A percentile compares a stretch with the other conserved stretches of the same genome.
Conservation (phyloP, 2,797 vertebrate species). For the Eleutherodactylus coqui region DNA sequence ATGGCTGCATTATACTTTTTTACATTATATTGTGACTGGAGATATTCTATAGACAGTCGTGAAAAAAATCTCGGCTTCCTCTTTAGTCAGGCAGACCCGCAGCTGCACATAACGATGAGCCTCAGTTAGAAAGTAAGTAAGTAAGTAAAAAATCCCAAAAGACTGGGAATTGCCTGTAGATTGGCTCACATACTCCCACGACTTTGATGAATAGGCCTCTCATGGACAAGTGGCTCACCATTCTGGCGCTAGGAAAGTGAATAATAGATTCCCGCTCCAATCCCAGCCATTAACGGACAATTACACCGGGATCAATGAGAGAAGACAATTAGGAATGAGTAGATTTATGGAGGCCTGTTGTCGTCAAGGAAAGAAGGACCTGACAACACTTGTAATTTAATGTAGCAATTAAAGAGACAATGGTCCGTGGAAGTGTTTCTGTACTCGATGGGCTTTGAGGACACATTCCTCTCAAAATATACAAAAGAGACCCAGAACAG, state of each 20-base stretch:
- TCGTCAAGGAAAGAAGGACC: slow-evolving; percentile 27
- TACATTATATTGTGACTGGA: no score
- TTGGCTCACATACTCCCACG: neutral
- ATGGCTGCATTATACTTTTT: no score
- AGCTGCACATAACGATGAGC: no score
- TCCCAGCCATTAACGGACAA: slow-evolving; percentile 12
- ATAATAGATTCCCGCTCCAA: slow-evolving; percentile 30
- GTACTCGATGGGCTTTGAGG: no score
- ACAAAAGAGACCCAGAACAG: no score
- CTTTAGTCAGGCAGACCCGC: no score
- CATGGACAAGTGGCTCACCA: slow-evolving; percentile 24
- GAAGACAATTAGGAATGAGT: slow-evolving; percentile 35
- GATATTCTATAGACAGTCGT: no score
- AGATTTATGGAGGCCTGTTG: slow-evolving; percentile 40
- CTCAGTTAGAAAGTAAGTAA: no score
- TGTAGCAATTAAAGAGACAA: neutral
- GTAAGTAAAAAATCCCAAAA: neutral
- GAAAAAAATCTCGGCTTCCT: no score
- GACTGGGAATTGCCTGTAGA: neutral
- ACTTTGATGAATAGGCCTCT: slow-evolving; percentile 45
- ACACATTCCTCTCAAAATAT: no score
- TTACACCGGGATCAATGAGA: slow-evolving; percentile 32
- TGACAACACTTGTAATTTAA: slow-evolving; percentile 18
- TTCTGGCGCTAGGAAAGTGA: slow-evolving; percentile 40
- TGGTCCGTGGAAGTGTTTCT: neutral